Evolutionary conservation across 1,140 invertebrate species (phyloP).

Genomic region (Rhopalosiphum padi): DNA sequence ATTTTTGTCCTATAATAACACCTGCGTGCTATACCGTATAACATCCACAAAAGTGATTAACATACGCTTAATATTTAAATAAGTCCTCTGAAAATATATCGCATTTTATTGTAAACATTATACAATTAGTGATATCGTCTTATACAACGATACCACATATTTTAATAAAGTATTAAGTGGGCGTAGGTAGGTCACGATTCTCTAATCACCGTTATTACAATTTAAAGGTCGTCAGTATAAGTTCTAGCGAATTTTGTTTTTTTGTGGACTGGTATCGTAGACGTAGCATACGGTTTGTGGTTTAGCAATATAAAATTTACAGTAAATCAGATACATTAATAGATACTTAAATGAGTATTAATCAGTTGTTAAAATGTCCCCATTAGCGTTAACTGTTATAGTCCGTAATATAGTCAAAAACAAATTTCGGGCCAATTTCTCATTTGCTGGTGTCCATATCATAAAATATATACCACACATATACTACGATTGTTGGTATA

Average conservation of each 20-base stretch:
- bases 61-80: background rate
- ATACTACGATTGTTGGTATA: background rate
- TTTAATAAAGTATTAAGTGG: background rate
- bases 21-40: background rate
- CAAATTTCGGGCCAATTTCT: background rate
- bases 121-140: background rate
- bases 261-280: background rate
- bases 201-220: background rate
- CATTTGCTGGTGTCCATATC: background rate
- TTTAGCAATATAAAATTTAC: background rate
- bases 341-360: background rate
- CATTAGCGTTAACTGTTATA: background rate
- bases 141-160: background rate
- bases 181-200: slow-evolving; percentile 6
- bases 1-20: background rate
- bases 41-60: too few relatives aligned
- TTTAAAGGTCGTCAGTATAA: slow-evolving; percentile 1
- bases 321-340: background rate
- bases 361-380: background rate
- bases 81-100: background rate
- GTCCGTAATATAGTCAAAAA: background rate
- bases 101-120: background rate
- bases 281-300: background rate
- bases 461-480: background rate
- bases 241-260: background rate